Evolutionary conservation across 2,113 vertebrate species (phyloP).

Genomic region (Eulemur macaco): DNA sequence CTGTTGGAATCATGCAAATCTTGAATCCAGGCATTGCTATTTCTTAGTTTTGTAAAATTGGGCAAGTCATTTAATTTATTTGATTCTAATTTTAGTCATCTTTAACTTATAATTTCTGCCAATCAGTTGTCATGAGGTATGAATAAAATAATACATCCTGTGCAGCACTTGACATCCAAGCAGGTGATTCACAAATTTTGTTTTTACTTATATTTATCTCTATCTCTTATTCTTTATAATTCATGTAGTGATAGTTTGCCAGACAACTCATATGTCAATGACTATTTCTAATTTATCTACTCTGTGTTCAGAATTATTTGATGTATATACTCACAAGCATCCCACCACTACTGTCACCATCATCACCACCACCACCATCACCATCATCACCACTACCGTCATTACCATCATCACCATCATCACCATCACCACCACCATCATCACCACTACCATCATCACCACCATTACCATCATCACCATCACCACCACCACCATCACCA

Average conservation of each 20-base stretch:
- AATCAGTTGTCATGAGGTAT: background rate
- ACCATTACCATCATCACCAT: background rate
- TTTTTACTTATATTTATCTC: background rate
- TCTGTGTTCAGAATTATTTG: background rate
- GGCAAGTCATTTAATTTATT: background rate
- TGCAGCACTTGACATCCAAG: background rate
- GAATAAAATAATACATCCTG: background rate
- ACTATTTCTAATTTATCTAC: background rate
- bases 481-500: accelerated
- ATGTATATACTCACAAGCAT: background rate
- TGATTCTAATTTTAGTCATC: background rate
- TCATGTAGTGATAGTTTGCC: background rate
- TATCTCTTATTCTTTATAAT: background rate
- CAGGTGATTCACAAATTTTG: background rate
- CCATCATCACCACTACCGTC: background rate
- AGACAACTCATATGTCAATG: background rate
- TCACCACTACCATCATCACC: accelerated
- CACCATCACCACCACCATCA: accelerated
- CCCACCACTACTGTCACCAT: background rate
- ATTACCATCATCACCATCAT: accelerated
- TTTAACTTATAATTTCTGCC: conserved; percentile 7
- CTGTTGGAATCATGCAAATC: background rate
- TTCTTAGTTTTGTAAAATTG: background rate
- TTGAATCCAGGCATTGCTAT: background rate
- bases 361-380: background rate